Conservation (phyloP, 2,113 vertebrate species). For the Cephalopholis sonnerati region DNA sequence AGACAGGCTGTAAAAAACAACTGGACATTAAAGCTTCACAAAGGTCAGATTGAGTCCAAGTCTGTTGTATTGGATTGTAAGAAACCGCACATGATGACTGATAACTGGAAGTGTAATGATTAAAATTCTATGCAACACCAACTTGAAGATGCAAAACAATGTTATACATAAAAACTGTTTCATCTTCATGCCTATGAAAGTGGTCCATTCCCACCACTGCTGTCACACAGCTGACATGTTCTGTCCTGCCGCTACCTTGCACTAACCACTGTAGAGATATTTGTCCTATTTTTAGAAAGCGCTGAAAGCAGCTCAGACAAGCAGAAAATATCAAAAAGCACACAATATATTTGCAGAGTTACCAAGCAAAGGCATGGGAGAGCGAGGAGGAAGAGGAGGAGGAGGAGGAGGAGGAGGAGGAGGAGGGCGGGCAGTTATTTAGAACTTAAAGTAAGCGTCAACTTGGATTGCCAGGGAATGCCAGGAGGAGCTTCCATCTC, state of each 20-base stretch:
- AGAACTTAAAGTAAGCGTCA: constrained; percentile 50
- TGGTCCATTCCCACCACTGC: constrained; percentile 9
- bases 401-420: neutral
- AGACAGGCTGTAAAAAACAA: neutral
- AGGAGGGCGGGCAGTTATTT: constrained; percentile 44
- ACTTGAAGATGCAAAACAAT: neutral
- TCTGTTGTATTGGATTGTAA: neutral
- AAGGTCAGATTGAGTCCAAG: neutral
- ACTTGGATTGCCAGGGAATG: constrained; percentile 53
- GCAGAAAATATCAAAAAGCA: constrained; percentile 75
- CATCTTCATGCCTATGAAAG: neutral
- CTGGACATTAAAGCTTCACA: neutral
- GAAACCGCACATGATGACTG: neutral
- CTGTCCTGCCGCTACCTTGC: constrained; percentile 64
- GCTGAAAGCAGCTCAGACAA: constrained; percentile 77
- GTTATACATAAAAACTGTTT: neutral
- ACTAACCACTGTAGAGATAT: constrained; percentile 52
- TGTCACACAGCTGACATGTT: constrained; percentile 50
- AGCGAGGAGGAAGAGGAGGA: neutral
- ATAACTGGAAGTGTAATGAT: neutral
- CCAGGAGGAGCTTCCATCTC: constrained; percentile 51
- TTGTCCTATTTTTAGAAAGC: constrained; percentile 75
- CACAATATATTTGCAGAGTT: constrained; percentile 67
- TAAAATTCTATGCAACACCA: neutral
- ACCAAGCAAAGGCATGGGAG: constrained; percentile 14